Evolutionary conservation across 1,140 invertebrate genomes (phyloP), one percentile per base, ranked within the genome.

Genomic region (Streblospio benedicti): DNA sequence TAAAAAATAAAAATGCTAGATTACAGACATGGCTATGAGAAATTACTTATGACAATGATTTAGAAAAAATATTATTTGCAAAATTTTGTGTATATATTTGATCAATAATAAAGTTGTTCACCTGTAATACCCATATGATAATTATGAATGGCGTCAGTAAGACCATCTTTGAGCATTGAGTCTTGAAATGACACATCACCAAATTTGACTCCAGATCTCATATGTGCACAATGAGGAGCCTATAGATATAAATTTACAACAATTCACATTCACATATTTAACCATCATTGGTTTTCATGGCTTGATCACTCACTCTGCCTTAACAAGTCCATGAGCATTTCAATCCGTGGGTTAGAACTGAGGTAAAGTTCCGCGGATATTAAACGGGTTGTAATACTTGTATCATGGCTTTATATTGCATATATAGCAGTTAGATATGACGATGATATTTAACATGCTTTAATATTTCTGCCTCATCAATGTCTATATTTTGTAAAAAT

Each of bases 71-170:
- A n/a, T n/a, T n/a, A n/a, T n/a, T n/a, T n/a, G n/a, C n/a, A n/a
- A n/a, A n/a, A n/a, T n/a, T n/a, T n/a, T 5, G 61, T 33, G n/a
- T n/a, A n/a, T n/a, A n/a, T n/a, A n/a, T n/a, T n/a, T n/a, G n/a
- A n/a, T n/a, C 23, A 59, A 1, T 30, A 4, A 20, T 6, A 55
- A 16, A 27, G 2, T 4, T n/a, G 30, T 43, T 57, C 78, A 88
- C 87, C 87, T 67, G 90, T 93, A 45, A 88, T 77, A 58, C 89
- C 90, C 90, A 93, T 93, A 67, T 89, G 88, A 61, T 87, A 84
- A 64, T 83, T 81, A 66, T 83, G 70, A 73, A 92, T 89, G 9
- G 87, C 86, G 81, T 92, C 89, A 4, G 83, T 88, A 4, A 93
- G 79, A 1, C 89, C 90, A 81, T 93, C 90, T 25, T 69, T 67